phyloP scores from a whole-genome alignment of 2,888 invertebrate species.

The Plebejus argus region DNA sequence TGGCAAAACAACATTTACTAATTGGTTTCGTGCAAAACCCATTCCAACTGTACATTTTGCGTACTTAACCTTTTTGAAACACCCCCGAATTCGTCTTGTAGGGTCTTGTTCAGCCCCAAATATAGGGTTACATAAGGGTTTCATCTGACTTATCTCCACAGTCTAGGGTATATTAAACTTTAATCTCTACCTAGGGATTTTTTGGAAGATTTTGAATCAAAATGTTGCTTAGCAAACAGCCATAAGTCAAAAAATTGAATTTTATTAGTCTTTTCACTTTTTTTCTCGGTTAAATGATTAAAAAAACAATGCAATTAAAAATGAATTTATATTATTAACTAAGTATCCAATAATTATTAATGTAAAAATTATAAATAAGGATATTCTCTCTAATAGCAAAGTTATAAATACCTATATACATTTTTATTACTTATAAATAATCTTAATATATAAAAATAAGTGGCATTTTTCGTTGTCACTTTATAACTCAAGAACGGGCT shows the following conservation, averaged over 20 bases:
- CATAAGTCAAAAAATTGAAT: neutral
- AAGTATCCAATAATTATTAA: no score
- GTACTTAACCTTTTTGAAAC: neutral
- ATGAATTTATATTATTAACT: neutral
- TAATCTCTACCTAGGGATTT: neutral
- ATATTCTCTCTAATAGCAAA: neutral
- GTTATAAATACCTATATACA: neutral
- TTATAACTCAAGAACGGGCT: no score
- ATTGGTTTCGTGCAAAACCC: neutral
- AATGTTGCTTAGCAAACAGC: neutral
- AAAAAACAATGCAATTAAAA: neutral
- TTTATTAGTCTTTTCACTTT: neutral
- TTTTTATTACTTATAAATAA: no score
- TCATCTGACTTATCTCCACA: neutral
- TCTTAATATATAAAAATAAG: no score
- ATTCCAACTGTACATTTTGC: neutral
- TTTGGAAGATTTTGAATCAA: neutral
- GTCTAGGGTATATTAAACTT: neutral
- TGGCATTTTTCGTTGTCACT: no score
- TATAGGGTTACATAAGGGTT: neutral
- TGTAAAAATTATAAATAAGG: neutral
- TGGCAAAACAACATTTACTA: no score
- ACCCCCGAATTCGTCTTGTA: slow-evolving; percentile 7
- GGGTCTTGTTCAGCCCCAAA: neutral
- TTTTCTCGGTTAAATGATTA: neutral